phyloP scores from a whole-genome alignment of 2,888 invertebrate species.

The Latrodectus hesperus region DNA sequence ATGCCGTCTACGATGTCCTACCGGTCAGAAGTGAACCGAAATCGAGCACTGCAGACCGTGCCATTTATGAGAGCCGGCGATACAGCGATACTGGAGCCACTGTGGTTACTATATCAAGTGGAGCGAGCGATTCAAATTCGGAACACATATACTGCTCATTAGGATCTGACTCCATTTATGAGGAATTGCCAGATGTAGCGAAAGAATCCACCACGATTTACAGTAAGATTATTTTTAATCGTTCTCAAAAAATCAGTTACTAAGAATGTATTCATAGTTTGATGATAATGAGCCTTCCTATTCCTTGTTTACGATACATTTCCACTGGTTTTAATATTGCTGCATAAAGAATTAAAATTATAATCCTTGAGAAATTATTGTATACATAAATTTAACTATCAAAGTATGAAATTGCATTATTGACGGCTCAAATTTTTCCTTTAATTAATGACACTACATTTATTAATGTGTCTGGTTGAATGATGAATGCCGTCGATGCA shows the following conservation, averaged over 20 bases:
- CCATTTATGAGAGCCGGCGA: constrained; percentile 58
- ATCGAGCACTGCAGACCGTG: neutral
- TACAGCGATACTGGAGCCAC: constrained; percentile 57
- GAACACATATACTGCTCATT: constrained; percentile 48
- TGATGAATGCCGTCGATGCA: no score
- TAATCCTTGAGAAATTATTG: neutral
- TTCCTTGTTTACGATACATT: neutral
- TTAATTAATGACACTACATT: no score
- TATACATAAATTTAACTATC: no score
- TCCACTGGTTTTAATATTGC: no score
- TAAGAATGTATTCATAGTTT: neutral
- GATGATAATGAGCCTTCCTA: neutral
- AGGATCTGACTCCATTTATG: constrained; percentile 46
- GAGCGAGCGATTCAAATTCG: constrained; percentile 13
- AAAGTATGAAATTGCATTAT: no score
- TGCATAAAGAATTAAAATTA: neutral
- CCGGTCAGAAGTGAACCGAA: neutral
- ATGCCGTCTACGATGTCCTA: constrained; percentile 38
- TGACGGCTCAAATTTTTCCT: no score
- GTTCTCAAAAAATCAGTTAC: neutral
- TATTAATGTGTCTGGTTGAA: no score
- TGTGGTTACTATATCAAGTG: constrained; percentile 48
- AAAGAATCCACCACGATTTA: neutral
- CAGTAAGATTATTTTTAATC: neutral
- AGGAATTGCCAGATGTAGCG: constrained; percentile 29